Evolutionary conservation across 2,888 invertebrate species (phyloP), one percentile per base, ranked within the genome.

Genomic region (Pegoplata infirma): DNA sequence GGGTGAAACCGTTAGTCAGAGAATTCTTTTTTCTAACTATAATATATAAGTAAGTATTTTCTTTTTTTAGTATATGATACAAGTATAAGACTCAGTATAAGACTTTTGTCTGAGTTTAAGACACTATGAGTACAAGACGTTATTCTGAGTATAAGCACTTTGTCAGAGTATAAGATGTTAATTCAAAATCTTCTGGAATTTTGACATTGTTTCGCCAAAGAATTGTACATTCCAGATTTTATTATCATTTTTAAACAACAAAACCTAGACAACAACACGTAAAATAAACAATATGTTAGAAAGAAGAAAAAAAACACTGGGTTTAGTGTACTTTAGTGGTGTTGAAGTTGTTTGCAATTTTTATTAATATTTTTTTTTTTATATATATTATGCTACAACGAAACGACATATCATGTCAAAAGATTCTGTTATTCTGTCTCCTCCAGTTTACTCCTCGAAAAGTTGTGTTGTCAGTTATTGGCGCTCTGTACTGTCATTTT

Each of bases 191-290:
- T n/a, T n/a, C n/a, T n/a, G n/a, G n/a, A n/a, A n/a, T n/a, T n/a
- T n/a, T n/a, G n/a, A n/a, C n/a, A n/a, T n/a, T n/a, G n/a, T n/a
- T n/a, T n/a, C n/a, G n/a, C n/a, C n/a, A n/a, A n/a, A n/a, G n/a
- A n/a, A n/a, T 32, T 56, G 32, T 32, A 17, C 16, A 47, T 17
- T 40, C 2, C 36, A 40, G 36, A 12, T n/a, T 40, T 40, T 40
- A n/a, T n/a, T n/a, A 12, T 40, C 36, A 40, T n/a, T 1, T n/a
- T 40, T 40, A n/a, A 28, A 63, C 8, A 53, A 32, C 10, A 36
- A 64, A 74, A n/a, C n/a, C n/a, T n/a, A n/a, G n/a, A n/a, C n/a
- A n/a, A 69, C 12, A 59, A 47, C 63, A 69, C 68, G 68, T 73
- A 68, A 61, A 73, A 46, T 32, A 59, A 69, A 67, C 47, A 61